Conservation (phyloP, 1,140 invertebrate species). For the Lepeophtheirus salmonis region DNA sequence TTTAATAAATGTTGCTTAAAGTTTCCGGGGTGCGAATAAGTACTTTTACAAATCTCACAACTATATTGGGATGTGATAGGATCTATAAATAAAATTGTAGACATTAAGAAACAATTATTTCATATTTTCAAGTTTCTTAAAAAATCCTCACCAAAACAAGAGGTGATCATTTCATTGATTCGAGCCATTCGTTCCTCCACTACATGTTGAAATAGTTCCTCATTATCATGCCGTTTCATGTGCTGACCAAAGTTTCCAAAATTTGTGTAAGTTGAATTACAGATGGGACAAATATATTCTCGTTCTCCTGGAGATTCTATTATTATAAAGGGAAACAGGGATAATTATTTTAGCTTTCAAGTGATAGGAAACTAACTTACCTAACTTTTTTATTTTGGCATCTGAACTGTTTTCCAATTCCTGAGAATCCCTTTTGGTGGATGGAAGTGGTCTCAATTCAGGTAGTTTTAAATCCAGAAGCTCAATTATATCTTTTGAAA, state of each 20-base stretch:
- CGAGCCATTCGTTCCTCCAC: neutral
- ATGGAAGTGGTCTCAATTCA: too few species aligned
- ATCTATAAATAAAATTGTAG: conserved; percentile 10
- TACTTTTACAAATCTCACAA: conserved; percentile 16
- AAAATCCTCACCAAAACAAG: neutral
- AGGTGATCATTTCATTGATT: neutral
- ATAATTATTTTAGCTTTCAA: too few species aligned
- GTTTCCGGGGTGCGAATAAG: conserved; percentile 16
- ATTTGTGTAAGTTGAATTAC: conserved; percentile 12
- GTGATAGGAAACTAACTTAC: too few species aligned
- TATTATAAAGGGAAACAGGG: too few species aligned
- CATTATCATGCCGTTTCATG: conserved; percentile 7
- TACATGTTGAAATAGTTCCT: too few species aligned
- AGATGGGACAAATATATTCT: conserved; percentile 12
- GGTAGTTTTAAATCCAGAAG: neutral
- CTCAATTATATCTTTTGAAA: neutral
- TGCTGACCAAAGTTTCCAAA: conserved; percentile 16
- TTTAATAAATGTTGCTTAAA: conserved; percentile 18
- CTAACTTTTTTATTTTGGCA: too few species aligned
- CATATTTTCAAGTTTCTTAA: neutral
- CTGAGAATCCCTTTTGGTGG: too few species aligned
- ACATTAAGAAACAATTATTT: neutral
- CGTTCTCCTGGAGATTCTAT: too few species aligned
- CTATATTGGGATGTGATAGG: neutral
- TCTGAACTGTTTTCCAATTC: too few species aligned